Evolutionary conservation across 2,113 vertebrate genomes (phyloP), one percentile per base, ranked within the genome.

Genomic region (Oncorhynchus clarkii): DNA sequence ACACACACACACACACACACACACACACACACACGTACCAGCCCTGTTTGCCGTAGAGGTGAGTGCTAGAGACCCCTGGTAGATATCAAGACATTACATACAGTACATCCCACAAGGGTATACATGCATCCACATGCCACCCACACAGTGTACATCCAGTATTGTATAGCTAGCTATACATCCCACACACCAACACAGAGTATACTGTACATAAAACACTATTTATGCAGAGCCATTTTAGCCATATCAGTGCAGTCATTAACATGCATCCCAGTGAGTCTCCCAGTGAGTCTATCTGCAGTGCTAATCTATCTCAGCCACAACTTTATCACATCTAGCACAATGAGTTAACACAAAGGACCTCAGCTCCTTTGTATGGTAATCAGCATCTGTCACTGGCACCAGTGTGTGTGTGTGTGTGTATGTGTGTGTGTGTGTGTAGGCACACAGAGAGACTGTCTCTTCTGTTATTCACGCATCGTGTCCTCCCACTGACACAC

Each of bases 331-430:
- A 74, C 60, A 80, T 75, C 70, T 78, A 72, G 68, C 68, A 64
- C 48, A 73, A 51, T 66, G 60, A 79, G 26, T 48, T 14, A 48
- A n/a, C 57, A 65, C 57, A 59, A 49, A 13, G 16, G 26, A 57
- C 51, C 69, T 76, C 13, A 76, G 39, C 59, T 67, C 70, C 72
- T 77, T 77, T 84, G 74, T 75, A 82, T 82, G 77, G 64, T 77
- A 80, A 82, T 71, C 68, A 69, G 54, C 57, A 65, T 72, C 29
- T 39, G 70, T 75, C 65, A 13, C 64, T 69, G 48, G 60, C 29
- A 9, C 39, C 67, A 54, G 49, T 60, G 29, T 34, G 57, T 60
- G 71, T 22, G 20, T 73, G 31, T 73, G 27, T n/a, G n/a, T n/a
- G n/a, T n/a, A n/a, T 34, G 57, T 60, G 71, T 22, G 20, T 73